Evolutionary conservation across 2,113 vertebrate genomes (phyloP).

Genomic region (Thamnophis sirtalis): DNA sequence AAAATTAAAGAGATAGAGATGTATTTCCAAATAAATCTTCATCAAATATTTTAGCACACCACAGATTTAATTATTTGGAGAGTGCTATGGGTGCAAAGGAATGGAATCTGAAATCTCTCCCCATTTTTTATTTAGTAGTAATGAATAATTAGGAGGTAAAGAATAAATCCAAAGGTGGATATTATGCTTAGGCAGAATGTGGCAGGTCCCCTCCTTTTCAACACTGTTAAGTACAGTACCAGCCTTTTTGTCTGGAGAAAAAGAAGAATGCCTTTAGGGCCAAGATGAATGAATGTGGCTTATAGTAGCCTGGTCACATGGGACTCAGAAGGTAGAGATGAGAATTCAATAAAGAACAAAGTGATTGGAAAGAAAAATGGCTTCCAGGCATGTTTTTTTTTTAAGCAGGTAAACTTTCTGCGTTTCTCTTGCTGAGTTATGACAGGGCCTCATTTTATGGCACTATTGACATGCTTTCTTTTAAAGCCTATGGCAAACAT

Average conservation of each 20-base stretch:
- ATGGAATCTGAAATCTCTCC: neutral
- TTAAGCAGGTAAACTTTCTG: neutral
- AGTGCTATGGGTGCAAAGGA: neutral
- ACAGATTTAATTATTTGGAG: neutral
- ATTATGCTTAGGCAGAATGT: neutral
- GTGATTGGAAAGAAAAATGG: neutral
- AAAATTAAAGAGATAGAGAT: neutral
- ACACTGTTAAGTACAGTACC: neutral
- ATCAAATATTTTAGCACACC: neutral
- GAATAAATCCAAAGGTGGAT: neutral
- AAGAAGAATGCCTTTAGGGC: neutral
- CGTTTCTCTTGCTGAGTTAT: neutral
- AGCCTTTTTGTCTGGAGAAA: neutral
- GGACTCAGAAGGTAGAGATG: neutral
- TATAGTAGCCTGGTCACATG: neutral
- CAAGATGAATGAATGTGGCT: constrained; percentile 5
- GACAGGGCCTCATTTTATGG: neutral
- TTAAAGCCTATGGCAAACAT: neutral
- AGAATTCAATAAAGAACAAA: neutral
- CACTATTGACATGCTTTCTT: neutral
- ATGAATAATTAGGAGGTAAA: neutral
- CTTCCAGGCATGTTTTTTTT: neutral
- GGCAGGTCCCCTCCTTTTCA: neutral
- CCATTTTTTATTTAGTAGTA: neutral
- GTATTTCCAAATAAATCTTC: neutral